A percentile compares a stretch with the other conserved stretches of the same genome.
Evolutionary conservation across 2,888 invertebrate genomes (phyloP).

Genomic region (Pollenia labialis): DNA sequence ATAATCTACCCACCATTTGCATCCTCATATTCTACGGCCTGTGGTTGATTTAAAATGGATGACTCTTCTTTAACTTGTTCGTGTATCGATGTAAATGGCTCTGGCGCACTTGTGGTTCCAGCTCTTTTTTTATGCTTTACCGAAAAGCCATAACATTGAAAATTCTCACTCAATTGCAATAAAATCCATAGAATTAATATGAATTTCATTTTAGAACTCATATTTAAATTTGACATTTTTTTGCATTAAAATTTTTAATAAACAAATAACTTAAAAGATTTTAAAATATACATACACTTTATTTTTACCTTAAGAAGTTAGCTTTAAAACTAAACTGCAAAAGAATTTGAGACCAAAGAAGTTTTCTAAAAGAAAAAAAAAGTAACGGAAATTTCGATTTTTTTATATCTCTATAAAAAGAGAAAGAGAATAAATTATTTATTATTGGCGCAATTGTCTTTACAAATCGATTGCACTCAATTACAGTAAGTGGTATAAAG

Average conservation of each 20-base stretch:
- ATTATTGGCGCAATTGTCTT: neutral
- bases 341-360: neutral
- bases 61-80: constrained; percentile 24
- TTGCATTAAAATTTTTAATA: neutral
- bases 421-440: neutral
- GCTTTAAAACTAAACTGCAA: neutral
- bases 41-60: constrained; percentile 45
- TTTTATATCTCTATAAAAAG: neutral
- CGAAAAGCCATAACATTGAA: constrained; percentile 32
- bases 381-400: constrained; percentile 28
- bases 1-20: constrained; percentile 49
- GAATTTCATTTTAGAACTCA: constrained; percentile 5
- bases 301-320: neutral
- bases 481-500: neutral
- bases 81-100: neutral
- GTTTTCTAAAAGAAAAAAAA: neutral
- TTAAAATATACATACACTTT: neutral
- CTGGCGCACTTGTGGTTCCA: constrained; percentile 3
- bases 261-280: neutral
- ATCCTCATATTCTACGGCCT: constrained; percentile 47
- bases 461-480: constrained; percentile 21
- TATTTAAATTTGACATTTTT: constrained; percentile 17
- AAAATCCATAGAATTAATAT: constrained; percentile 55
- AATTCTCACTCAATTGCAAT: constrained; percentile 26
- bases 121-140: constrained; percentile 24